Evolutionary conservation across 1,140 invertebrate species (phyloP).

Genomic region (Catajapyx aquilonaris): DNA sequence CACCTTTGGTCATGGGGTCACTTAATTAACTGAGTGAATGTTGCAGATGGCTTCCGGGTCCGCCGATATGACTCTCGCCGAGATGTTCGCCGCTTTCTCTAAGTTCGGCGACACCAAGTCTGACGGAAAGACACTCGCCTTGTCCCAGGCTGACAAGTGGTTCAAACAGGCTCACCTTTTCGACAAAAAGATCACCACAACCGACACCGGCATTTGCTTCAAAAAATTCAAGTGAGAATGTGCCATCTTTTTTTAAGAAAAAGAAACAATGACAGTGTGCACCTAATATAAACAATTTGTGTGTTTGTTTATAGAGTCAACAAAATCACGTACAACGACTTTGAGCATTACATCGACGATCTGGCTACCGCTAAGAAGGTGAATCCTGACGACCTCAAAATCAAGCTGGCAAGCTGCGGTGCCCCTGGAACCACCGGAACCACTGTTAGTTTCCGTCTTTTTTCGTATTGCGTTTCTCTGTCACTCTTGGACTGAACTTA

Average conservation of each 20-base stretch:
- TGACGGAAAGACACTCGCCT: slow-evolving; percentile 63
- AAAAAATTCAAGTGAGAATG: slow-evolving; percentile 69
- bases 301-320: too few species aligned
- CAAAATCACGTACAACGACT: too few species aligned
- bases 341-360: slow-evolving; percentile 32
- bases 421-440: slow-evolving; percentile 22
- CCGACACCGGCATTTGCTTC: slow-evolving; percentile 71
- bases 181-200: slow-evolving; percentile 73
- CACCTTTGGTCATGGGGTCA: too few species aligned
- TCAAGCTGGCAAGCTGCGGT: slow-evolving; percentile 30
- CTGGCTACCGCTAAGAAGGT: slow-evolving; percentile 33
- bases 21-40: too few species aligned
- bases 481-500: too few species aligned
- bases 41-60: too few species aligned
- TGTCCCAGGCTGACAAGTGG: slow-evolving; percentile 84
- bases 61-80: too few species aligned
- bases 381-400: slow-evolving; percentile 26
- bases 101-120: slow-evolving; percentile 75
- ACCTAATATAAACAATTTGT: background rate
- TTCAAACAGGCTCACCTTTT: slow-evolving; percentile 88
- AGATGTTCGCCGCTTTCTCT: slow-evolving; percentile 42
- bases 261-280: slow-evolving; percentile 1
- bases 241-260: too few species aligned
- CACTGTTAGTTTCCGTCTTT: slow-evolving; percentile 18
- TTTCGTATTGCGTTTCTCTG: too few species aligned